Evolutionary conservation across 1,140 invertebrate species (phyloP).

Genomic region (Diploscapter pachys): DNA sequence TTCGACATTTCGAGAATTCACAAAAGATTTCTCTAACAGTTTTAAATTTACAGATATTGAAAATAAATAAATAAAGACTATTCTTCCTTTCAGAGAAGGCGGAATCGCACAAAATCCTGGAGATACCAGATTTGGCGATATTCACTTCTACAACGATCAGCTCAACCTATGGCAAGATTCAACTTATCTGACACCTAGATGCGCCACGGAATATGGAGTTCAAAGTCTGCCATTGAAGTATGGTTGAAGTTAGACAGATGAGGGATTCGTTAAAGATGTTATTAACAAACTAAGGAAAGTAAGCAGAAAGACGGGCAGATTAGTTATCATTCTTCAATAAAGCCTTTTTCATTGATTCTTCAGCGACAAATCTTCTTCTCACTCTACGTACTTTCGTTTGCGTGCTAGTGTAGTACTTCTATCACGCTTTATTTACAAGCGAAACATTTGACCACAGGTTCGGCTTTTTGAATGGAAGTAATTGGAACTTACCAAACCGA

Average conservation of each 20-base stretch:
- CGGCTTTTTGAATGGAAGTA: no score
- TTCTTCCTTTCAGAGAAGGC: conserved; percentile 64
- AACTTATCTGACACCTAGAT: conserved; percentile 76
- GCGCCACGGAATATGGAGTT: conserved; percentile 91
- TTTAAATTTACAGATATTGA: background rate
- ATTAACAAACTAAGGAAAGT: conserved; percentile 47
- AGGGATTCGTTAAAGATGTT: conserved; percentile 48
- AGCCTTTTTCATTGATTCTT: no score
- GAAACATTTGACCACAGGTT: no score
- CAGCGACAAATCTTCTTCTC: no score
- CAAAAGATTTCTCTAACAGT: no score
- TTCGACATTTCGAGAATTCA: no score
- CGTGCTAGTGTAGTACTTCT: no score
- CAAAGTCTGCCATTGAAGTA: conserved; percentile 77
- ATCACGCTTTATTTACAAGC: no score
- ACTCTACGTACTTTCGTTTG: no score
- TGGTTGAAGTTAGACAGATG: conserved; percentile 44
- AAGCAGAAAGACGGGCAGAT: background rate
- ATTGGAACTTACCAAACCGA: no score
- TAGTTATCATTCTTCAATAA: background rate
- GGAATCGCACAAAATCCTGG: conserved; percentile 76
- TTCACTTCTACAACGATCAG: conserved; percentile 87
- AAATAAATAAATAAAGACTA: background rate
- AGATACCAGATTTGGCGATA: conserved; percentile 79
- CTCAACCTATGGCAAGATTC: conserved; percentile 75